Evolutionary conservation across 2,113 vertebrate genomes (phyloP).

Genomic region (Neodontobutis hainanensis): DNA sequence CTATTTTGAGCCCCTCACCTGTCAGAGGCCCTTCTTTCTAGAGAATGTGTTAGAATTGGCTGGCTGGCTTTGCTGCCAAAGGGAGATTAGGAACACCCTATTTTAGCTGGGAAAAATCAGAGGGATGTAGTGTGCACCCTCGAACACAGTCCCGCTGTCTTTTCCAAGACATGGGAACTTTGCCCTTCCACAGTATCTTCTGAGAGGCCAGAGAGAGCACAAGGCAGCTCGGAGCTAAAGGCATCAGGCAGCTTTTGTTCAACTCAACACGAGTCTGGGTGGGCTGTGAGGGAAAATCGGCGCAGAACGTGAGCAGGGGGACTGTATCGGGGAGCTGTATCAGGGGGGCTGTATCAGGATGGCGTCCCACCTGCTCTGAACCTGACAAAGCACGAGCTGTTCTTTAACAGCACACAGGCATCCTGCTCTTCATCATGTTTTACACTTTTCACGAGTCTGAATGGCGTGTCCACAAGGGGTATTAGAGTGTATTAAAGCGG

Average conservation of each 20-base stretch:
- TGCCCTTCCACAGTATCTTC: slow-evolving; percentile 31
- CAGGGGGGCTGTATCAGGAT: slow-evolving; percentile 6
- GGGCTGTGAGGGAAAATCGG: slow-evolving; percentile 25
- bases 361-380: slow-evolving; percentile 53
- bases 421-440: slow-evolving; percentile 51
- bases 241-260: slow-evolving; percentile 29
- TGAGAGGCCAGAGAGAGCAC: slow-evolving; percentile 11
- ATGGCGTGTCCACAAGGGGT: slow-evolving; percentile 35
- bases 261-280: slow-evolving; percentile 29
- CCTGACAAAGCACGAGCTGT: slow-evolving; percentile 47
- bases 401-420: slow-evolving; percentile 30
- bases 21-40: slow-evolving; percentile 77
- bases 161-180: slow-evolving; percentile 26
- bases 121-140: slow-evolving; percentile 49
- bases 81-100: slow-evolving; percentile 78
- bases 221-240: slow-evolving; percentile 19
- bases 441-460: slow-evolving; percentile 58
- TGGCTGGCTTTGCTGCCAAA: slow-evolving; percentile 70
- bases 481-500: slow-evolving; percentile 45
- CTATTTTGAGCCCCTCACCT: slow-evolving; percentile 81
- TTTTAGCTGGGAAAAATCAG: slow-evolving; percentile 82
- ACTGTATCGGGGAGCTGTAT: too few relatives aligned
- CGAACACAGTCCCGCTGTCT: slow-evolving; percentile 40
- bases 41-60: slow-evolving; percentile 80
- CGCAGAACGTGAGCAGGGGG: not conserved